Base-by-base conservation (phyloP, 2,888 invertebrate genomes). In the Drosophila subsilvestris region DNA sequence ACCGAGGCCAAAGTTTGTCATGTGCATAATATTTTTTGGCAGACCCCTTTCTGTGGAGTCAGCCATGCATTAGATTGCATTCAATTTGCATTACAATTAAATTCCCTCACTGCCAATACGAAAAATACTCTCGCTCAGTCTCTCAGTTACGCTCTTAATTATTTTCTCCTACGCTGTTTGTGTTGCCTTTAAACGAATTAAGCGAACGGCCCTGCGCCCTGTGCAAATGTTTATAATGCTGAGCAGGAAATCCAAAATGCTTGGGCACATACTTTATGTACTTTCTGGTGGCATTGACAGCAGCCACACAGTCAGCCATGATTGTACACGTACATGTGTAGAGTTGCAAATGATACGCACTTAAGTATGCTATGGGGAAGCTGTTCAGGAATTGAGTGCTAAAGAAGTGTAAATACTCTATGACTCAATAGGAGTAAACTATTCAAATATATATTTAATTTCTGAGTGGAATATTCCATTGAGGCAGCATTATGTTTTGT, bases 151-250 rank as follows among this genome's bases (percentile, higher is more conserved):
- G 62, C 62, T 81, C 75, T 75, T 81, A 81, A 79, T 81, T 78
- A 79, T 78, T 84, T 67, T n/a, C 56, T 27, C 1, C 27, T 9
- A 49, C 73, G 47, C 55, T 69, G 59, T 68, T 65, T 85, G 72
- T 85, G 70, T 74, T 85, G 74, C 73, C 58, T 71, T 71, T 75
- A 74, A 75, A 74, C 84, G 79, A 82, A 82, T 86, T 86, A 79
- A 53, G 49, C 57, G 75, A 71, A 58, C 6, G 25, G 4, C 3
- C 20, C 25, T 25, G 25, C 25, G 22, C 4, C 55, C 59, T 74
- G 42, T 57, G 71, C 67, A 75, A 84, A 84, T 82, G 74, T 72
- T 77, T 81, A 68, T 68, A 66, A 65, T 32, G 70, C 65, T 63
- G 47, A 75, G 73, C 70, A 6, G 27, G 10, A 27, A 25, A 9